Conservation (phyloP, 2,113 vertebrate genomes). For the Eudorcas thomsonii region DNA sequence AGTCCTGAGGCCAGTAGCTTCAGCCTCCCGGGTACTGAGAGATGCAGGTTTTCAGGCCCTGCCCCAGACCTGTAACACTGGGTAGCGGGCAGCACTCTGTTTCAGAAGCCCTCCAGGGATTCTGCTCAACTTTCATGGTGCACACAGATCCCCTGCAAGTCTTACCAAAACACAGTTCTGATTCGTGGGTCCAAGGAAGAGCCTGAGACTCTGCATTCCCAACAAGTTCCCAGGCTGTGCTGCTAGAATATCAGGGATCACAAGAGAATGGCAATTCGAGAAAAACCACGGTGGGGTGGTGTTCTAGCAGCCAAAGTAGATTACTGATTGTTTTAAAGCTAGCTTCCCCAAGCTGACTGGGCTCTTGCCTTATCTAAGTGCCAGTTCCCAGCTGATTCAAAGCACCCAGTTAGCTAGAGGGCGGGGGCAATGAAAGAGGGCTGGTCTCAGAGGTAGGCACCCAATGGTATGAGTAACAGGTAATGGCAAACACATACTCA, state of each 20-base stretch:
- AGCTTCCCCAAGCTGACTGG: neutral
- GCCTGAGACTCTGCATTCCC: neutral
- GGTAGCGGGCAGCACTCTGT: neutral
- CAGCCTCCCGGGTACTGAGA: neutral
- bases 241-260: neutral
- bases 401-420: neutral
- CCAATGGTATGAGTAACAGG: neutral
- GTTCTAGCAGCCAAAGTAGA: neutral
- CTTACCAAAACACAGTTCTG: neutral
- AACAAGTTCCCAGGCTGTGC: neutral
- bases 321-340: neutral
- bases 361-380: neutral
- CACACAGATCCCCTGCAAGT: neutral
- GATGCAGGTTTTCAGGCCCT: neutral
- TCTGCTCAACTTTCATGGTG: neutral
- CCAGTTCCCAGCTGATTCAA: neutral
- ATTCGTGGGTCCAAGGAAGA: neutral
- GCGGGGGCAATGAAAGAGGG: too few species aligned
- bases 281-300: fast-evolving
- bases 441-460: neutral
- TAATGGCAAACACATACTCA: neutral
- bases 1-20: neutral
- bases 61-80: neutral
- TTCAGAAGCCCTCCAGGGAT: neutral
- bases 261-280: neutral